A percentile compares a stretch with the other conserved stretches of the same genome.
These are phyloP conservation scores for Strongylocentrotus purpuratus DNA, from an alignment of 35 echinoderm and acorn worm species.

Conservation along the genomic window DNA sequence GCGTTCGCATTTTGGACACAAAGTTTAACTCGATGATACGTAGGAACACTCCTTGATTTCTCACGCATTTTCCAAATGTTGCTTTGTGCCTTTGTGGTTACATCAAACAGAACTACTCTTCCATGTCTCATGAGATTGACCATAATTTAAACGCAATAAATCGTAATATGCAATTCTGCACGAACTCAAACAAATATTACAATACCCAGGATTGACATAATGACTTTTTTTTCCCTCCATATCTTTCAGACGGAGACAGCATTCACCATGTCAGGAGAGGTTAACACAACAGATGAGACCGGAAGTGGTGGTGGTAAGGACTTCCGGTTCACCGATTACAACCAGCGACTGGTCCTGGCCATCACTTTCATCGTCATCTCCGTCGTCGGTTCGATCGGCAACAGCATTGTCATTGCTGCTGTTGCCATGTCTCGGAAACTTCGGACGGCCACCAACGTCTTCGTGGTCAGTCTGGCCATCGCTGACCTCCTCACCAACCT, in stretches of 20 bases:
- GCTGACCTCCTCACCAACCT: slow-evolving; percentile 79
- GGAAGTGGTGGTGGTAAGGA: neutral
- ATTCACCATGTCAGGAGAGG: neutral
- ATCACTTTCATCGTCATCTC: slow-evolving; percentile 75
- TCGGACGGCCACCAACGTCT: slow-evolving; percentile 82
- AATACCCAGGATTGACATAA: neutral
- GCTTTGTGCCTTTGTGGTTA: too few relatives aligned
- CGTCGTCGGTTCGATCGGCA: slow-evolving; percentile 72
- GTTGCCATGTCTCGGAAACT: slow-evolving; percentile 76
- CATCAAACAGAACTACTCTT: too few relatives aligned
- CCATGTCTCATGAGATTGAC: too few relatives aligned
- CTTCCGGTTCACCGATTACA: slow-evolving; percentile 70
- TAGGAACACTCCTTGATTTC: too few relatives aligned
- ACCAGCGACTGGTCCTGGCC: slow-evolving; percentile 68
- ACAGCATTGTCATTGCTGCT: slow-evolving; percentile 82
- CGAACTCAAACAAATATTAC: neutral
- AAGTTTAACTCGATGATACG: too few relatives aligned
- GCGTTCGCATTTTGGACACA: too few relatives aligned
- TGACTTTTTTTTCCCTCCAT: neutral
- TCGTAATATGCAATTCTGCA: too few relatives aligned
- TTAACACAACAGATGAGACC: slow-evolving; percentile 8
- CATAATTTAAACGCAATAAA: too few relatives aligned
- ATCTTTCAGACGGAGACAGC: neutral
- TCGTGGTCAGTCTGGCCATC: slow-evolving; percentile 82
- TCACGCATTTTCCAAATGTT: too few relatives aligned